phyloP scores from a whole-genome alignment of 2,888 invertebrate genomes.

The Brassicogethes aeneus region DNA sequence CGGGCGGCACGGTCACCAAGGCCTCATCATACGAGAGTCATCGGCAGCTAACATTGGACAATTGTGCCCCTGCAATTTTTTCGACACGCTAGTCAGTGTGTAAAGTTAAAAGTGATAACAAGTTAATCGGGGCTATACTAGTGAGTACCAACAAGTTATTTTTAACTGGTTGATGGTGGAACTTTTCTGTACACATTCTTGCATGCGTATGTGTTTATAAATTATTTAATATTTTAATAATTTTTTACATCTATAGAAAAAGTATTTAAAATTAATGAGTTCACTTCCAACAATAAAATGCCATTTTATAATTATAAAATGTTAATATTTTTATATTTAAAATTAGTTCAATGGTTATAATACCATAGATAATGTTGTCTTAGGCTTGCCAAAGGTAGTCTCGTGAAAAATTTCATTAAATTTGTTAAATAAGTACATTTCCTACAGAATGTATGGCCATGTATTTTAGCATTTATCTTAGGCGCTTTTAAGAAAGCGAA shows the following conservation, averaged over 20 bases:
- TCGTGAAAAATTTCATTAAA: conserved; percentile 90
- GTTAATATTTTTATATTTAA: too few species aligned
- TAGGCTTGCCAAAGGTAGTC: conserved; percentile 95
- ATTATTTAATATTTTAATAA: too few species aligned
- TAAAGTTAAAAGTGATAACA: conserved; percentile 33
- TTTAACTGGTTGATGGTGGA: too few species aligned
- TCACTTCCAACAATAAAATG: too few species aligned
- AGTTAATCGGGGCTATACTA: conserved; percentile 26
- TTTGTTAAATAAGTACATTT: conserved; percentile 80
- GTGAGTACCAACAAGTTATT: conserved; percentile 20
- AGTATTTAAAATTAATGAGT: too few species aligned
- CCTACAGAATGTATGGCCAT: conserved; percentile 80
- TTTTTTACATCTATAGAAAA: too few species aligned
- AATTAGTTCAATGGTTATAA: too few species aligned
- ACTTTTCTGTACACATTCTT: too few species aligned
- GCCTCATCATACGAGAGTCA: conserved; percentile 19
- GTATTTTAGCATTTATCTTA: conserved; percentile 79
- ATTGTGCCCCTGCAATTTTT: conserved; percentile 18
- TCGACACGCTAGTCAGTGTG: conserved; percentile 28
- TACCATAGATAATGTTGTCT: conserved; percentile 72
- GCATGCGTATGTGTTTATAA: too few species aligned
- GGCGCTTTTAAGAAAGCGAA: conserved; percentile 79
- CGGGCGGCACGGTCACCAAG: conserved; percentile 33
- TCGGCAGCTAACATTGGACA: conserved; percentile 9
- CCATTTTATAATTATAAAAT: too few species aligned